Conservation (phyloP, 2,113 vertebrate genomes). For the Syngnathus typhle region DNA sequence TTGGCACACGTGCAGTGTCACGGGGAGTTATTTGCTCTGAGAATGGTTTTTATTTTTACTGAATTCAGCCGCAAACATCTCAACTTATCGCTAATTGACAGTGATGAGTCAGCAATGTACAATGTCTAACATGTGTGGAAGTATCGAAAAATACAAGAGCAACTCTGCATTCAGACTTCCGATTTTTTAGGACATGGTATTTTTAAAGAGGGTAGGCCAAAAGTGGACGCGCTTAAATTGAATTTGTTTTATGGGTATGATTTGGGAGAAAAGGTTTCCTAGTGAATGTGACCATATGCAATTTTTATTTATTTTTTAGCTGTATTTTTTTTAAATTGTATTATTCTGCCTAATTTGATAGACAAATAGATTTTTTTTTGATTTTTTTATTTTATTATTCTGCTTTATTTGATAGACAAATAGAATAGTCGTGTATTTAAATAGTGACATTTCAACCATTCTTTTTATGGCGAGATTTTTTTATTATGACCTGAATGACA, state of each 20-base stretch:
- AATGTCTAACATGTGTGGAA: slow-evolving; percentile 51
- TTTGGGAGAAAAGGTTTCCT: no score
- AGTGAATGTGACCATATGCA: no score
- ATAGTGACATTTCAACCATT: not conserved
- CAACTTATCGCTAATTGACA: slow-evolving; percentile 59
- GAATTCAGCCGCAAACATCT: slow-evolving; percentile 65
- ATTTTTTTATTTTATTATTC: no score
- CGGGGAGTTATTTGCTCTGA: slow-evolving; percentile 70
- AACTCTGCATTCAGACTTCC: not conserved
- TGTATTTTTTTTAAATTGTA: no score
- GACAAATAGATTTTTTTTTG: no score
- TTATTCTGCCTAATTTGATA: no score
- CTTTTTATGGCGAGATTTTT: not conserved
- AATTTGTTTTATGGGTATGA: no score
- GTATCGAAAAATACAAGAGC: slow-evolving; percentile 17
- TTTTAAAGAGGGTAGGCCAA: no score
- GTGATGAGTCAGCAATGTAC: slow-evolving; percentile 45
- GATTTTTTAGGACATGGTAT: not conserved
- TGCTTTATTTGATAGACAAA: no score
- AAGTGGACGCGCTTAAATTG: no score
- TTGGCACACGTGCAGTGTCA: slow-evolving; percentile 53
- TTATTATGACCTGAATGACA: not conserved
- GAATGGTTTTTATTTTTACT: slow-evolving; percentile 61
- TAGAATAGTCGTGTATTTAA: no score
- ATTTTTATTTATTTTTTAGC: no score